Base-by-base conservation (phyloP, 2,888 invertebrate genomes). In the Chymomyza procnemis region DNA sequence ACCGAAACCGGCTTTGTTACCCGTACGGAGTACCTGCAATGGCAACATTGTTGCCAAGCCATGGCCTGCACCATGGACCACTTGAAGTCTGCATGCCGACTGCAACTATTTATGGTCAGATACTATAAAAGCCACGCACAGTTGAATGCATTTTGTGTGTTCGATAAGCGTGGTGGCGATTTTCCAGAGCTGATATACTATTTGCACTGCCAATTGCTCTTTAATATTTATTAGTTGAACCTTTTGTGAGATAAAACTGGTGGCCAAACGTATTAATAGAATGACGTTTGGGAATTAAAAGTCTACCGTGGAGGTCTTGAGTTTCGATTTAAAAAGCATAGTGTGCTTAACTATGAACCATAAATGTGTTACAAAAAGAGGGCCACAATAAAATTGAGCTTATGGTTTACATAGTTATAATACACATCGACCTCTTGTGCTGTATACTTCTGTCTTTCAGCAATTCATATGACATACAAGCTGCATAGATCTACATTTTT, bases 61-160 rank as follows among this genome's bases (percentile, higher is more conserved):
- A 58, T 56, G 72, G 58, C 48, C 61, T 66, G 70, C 62, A 67
- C 34, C 41, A 57, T 66, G 61, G 58, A 71, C 57, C 64, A 64
- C 71, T 65, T 14, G 48, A 48, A 54, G 46, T 52, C 66, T 50
- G 50, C 50, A 50, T 50, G 50, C 50, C 54, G 19, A 54, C 8
- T 56, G 56, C 56, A 30, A 65, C 66, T 77, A 77, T 76, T 76
- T 76, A 77, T 76, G 18, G 54, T 21, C 54, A 61, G 61, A 56
- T 56, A 34, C 73, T 46, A 73, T 73, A 65, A 73, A 72, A 73
- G 66, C 66, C 78, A 61, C 65, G 54, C 69, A 67, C 50, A 63
- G 74, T 58, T 61, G 71, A 81, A 80, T 85, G 81, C 76, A 80
- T 79, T 80, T 80, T 80, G 82, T 84, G 82, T 80, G 80, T 80